Percentiles rank a stretch among this genome's conserved stretches.
Conservation (phyloP, 2,888 invertebrate genomes). For the Geotrupes spiniger region DNA sequence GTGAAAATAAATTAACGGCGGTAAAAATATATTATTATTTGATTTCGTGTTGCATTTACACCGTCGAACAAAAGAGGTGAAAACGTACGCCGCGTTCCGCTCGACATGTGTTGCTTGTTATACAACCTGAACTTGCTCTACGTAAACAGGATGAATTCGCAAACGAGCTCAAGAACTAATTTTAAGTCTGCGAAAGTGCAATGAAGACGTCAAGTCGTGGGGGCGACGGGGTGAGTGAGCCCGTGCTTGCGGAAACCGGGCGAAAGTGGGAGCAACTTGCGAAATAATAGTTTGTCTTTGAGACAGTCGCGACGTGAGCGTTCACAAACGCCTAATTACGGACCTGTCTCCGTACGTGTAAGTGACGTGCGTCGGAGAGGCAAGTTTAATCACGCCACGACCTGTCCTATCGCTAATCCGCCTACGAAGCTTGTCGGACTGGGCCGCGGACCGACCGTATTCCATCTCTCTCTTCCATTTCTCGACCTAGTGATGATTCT, state of each 20-base stretch:
- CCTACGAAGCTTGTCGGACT: constrained; percentile 13
- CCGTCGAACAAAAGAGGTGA: no score
- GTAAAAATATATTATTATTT: no score
- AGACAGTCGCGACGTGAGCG: constrained; percentile 28
- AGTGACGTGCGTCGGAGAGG: constrained; percentile 34
- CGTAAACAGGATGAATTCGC: no score
- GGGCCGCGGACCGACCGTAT: neutral
- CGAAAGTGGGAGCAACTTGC: constrained; percentile 29
- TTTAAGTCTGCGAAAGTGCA: constrained; percentile 17
- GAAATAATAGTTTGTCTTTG: constrained; percentile 37
- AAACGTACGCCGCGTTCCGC: no score
- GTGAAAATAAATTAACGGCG: no score
- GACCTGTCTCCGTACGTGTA: constrained; percentile 30
- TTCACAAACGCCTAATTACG: constrained; percentile 36
- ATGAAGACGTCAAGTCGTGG: constrained; percentile 28
- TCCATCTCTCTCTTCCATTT: neutral
- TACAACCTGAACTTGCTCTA: no score
- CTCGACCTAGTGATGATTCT: no score
- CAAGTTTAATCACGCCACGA: constrained; percentile 36
- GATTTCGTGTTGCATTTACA: no score
- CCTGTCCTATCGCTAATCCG: constrained; percentile 34
- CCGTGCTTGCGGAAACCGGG: constrained; percentile 1
- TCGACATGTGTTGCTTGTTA: no score
- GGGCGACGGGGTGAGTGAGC: constrained; percentile 14
- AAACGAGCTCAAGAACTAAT: constrained; percentile 12